Base-by-base conservation (phyloP, 2,888 invertebrate genomes). In the Hipparchia sbordonii region DNA sequence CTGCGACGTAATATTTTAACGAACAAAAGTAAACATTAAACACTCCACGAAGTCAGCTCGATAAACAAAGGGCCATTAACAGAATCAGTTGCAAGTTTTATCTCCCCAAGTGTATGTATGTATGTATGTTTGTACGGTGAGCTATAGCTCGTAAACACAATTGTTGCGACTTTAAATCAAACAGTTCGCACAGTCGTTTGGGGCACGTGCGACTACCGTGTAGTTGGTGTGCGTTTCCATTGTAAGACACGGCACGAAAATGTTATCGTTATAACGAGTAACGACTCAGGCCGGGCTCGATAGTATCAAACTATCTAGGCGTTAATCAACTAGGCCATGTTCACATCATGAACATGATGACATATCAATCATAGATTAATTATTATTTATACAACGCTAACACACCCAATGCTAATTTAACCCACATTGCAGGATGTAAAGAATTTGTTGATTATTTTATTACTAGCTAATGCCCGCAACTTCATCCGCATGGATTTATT, bases 141-240 rank as follows among this genome's bases (percentile, higher is more conserved):
- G 79, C 75, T 75, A 76, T 73, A 72, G 79, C 80, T 85, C 88
- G 86, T 90, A 91, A 90, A 92, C 89, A 92, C 91, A 91, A 91
- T 91, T 90, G 92, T 90, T 87, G 88, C 88, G 87, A 89, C 88
- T 90, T 91, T 93, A 93, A 93, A 93, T 93, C 93, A 93, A 92
- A 93, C 91, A 88, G 89, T 90, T 90, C 82, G 83, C 81, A 82
- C 84, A 91, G 91, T 91, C 92, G 89, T 93, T 93, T 92, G 79
- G 79, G 86, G 85, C 93, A 93, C 91, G 92, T 93, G 93, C 88
- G 87, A 84, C 90, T 82, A 79, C 76, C 79, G 74, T 76, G 82
- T 82, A 82, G 80, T 81, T 71, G 67, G 33, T 5, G 75, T 74
- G 33, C 33, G 77, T 76, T 52, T 80, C 79, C 91, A 82, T 79